These are phyloP conservation scores for Neoaliturus tenellus DNA, from an alignment of 2,888 invertebrate genomes.

Conservation along the genomic window DNA sequence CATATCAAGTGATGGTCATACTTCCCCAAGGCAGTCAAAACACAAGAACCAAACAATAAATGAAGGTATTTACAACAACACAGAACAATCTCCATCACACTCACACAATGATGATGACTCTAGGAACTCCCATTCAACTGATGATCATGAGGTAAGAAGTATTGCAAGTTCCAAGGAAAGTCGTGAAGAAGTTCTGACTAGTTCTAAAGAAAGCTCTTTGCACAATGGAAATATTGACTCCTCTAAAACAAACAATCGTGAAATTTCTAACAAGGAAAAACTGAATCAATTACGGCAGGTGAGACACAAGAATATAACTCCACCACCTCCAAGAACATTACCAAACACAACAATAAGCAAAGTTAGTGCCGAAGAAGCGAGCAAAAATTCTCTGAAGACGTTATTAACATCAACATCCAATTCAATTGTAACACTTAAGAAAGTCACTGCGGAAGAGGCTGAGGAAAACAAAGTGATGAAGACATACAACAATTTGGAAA, in stretches of 20 bases:
- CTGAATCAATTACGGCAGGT: constrained; percentile 72
- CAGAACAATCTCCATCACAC: constrained; percentile 23
- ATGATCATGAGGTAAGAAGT: constrained; percentile 43
- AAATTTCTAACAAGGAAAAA: constrained; percentile 70
- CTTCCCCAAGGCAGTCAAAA: constrained; percentile 51
- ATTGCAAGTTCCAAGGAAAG: constrained; percentile 47
- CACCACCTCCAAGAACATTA: background rate
- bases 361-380: constrained; percentile 29
- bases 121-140: constrained; percentile 45
- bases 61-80: constrained; percentile 48
- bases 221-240: constrained; percentile 20
- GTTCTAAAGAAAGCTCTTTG: background rate
- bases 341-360: constrained; percentile 33
- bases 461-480: constrained; percentile 67
- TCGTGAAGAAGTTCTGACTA: background rate
- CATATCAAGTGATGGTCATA: constrained; percentile 54
- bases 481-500: constrained; percentile 67
- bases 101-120: constrained; percentile 51
- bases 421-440: constrained; percentile 63
- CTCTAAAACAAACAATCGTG: constrained; percentile 11
- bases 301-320: constrained; percentile 69
- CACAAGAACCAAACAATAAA: constrained; percentile 50
- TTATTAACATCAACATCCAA: constrained; percentile 66
- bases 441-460: constrained; percentile 68
- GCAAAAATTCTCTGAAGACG: constrained; percentile 23